Base-by-base conservation (phyloP, 1,140 invertebrate genomes). In the Psilanteris sp. region DNA sequence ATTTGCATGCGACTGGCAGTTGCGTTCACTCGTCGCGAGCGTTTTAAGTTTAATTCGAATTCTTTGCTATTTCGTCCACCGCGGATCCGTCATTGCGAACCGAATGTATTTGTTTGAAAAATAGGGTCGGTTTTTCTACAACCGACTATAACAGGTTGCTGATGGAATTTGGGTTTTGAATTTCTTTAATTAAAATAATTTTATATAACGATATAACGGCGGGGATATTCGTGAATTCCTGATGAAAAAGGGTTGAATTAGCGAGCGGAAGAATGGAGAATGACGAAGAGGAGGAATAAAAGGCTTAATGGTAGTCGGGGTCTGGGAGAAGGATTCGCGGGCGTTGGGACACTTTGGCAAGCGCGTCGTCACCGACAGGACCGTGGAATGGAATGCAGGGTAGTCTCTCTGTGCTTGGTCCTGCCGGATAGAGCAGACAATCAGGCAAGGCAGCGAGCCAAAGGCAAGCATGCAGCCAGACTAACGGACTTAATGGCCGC, bases 401-500 rank as follows among this genome's bases (percentile, higher is more conserved):
- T n/a, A n/a, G n/a, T n/a, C n/a, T 71, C 77, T 77, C 77, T 78
- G 81, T 62, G 37, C 72, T 62, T 36, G 55, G 72, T 55, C 67
- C 67, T 75, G 57, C 62, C 29, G 43, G 64, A 57, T 50, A 43
- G 22, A 39, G 50, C 59, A 48, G 41, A 64, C 59, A 66, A 52
- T 74, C 61, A 54, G 52, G 70, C 54, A 29, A 26, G 50, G 41
- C 34, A 50, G 54, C 48, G 29, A 66, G 34, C 55, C 55, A 29
- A 55, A 55, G 61, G 44, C 59, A 39, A 62, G 75, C 70, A 59
- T 64, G 66, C 55, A 64, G 64, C 29, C 50, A 20, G 68, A 27
- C 77, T 76, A 77, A 79, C 64, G 64, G 78, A 77, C 64, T 84
- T 84, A 82, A 85, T 83, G 83, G 81, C 77, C 72, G 75, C 78